Conservation (phyloP, 1,140 invertebrate species). For the Papilio xuthus region DNA sequence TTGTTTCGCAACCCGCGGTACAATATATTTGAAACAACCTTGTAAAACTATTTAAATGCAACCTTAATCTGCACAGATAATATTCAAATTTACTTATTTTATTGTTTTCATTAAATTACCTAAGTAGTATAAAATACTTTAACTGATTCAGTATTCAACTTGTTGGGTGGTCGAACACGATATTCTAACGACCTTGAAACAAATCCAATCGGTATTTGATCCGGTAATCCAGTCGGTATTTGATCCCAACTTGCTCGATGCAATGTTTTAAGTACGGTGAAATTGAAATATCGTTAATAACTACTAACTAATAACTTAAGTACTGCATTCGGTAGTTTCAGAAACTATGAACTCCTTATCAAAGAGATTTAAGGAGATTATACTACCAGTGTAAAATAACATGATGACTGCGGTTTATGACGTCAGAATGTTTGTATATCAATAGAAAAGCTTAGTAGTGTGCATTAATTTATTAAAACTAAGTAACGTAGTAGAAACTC, state of each 20-base stretch:
- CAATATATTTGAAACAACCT: neutral
- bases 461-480: too few relatives aligned
- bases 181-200: neutral
- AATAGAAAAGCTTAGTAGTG: too few relatives aligned
- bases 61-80: conserved; percentile 1
- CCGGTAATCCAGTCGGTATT: neutral
- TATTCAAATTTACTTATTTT: neutral
- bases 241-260: neutral
- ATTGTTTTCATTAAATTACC: too few relatives aligned
- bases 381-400: too few relatives aligned
- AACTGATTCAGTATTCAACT: neutral
- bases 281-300: too few relatives aligned
- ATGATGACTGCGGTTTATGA: too few relatives aligned
- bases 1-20: neutral
- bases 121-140: neutral
- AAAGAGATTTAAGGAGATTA: too few relatives aligned
- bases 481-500: too few relatives aligned
- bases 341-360: too few relatives aligned
- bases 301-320: too few relatives aligned
- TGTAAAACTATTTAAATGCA: conserved; percentile 3
- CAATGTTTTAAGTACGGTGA: neutral
- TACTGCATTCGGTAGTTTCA: too few relatives aligned
- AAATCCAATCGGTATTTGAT: conserved; percentile 3
- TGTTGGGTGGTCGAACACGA: neutral
- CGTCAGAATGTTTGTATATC: too few relatives aligned